Evolutionary conservation across 2,113 vertebrate species (phyloP), one percentile per base, ranked within the genome.

Genomic region (Sigmodon hispidus): DNA sequence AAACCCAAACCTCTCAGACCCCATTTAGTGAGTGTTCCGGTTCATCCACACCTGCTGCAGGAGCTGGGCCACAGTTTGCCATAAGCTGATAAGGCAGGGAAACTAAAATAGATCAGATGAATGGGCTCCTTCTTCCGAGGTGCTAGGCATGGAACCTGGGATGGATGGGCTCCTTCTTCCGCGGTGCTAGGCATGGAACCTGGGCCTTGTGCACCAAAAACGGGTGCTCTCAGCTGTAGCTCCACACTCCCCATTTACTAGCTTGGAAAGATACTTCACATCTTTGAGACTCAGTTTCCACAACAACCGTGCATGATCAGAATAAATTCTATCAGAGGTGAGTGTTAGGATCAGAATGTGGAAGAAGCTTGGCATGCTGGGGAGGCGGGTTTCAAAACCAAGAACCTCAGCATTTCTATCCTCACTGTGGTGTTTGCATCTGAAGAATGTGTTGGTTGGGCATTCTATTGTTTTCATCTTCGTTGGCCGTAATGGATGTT

Each of bases 11-110:
- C 15, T n/a, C 24, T 12, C 65, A 22, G 63, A 3, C 19, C 1
- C 45, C n/a, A 81, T 90, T 87, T 79, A 50, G 72, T 48, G 40
- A 36, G 19, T 65, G 94, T 96, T 77, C 43, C 31, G 15, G 92
- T 50, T 67, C 89, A 76, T 52, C 36, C 40, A 40, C 52, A 89
- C 70, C 73, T 40, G 45, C 57, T 65, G 73, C 17, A 57, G 65
- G 52, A 81, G 8, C 31, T 70, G 22, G 63, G 85, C 17, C 9
- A 48, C 69, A 26, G 52, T 5, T 57, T 95, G 63, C n/a, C 13
- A 1, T 73, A 93, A 75, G 43, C 34, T 40, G 34, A 57, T 89
- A 63, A 93, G 65, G 31, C 12, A 80, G 36, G 36, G 69, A 55
- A 15, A 36, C 63, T 87, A 86, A 89, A 83, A 91, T 77, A 93